A percentile compares a stretch with the other conserved stretches of the same genome.
Evolutionary conservation across 1,140 invertebrate genomes (phyloP).

Genomic region (Tetranychus cinnabarinus): DNA sequence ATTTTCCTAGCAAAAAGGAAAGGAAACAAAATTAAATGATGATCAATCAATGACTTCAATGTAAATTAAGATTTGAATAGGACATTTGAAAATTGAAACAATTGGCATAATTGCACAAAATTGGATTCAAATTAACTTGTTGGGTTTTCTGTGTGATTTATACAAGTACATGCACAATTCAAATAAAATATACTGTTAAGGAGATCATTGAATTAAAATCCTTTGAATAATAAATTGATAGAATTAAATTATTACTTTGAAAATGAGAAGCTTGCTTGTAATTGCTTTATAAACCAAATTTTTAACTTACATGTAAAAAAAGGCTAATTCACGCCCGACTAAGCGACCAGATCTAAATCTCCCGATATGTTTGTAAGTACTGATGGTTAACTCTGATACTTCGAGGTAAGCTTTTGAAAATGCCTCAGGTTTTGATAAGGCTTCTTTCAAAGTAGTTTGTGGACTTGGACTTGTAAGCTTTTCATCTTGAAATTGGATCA

Average conservation of each 20-base stretch:
- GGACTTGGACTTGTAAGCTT: conserved; percentile 33
- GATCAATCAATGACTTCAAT: not conserved
- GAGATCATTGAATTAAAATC: no score
- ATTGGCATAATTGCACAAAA: no score
- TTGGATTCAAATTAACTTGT: no score
- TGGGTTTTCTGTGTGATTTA: no score
- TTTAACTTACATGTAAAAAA: conserved; percentile 45
- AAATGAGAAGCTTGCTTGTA: not conserved
- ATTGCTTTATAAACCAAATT: not conserved
- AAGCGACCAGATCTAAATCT: conserved; percentile 54
- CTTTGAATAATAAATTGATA: no score
- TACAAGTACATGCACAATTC: not conserved
- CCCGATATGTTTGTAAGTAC: conserved; percentile 85
- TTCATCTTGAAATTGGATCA: conserved; percentile 1
- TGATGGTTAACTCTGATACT: conserved; percentile 77
- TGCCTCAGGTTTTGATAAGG: conserved; percentile 60
- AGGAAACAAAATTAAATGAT: not conserved
- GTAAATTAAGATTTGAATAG: no score
- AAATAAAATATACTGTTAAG: not conserved
- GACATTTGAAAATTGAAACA: no score
- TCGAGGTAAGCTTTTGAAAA: conserved; percentile 80
- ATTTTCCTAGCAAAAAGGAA: conserved; percentile 27
- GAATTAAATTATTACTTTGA: not conserved
- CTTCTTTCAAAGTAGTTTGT: conserved; percentile 64
- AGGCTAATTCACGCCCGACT: conserved; percentile 64